These are phyloP conservation scores for Pantherophis guttatus DNA, from an alignment of 2,113 vertebrate species.

Conservation along the genomic window DNA sequence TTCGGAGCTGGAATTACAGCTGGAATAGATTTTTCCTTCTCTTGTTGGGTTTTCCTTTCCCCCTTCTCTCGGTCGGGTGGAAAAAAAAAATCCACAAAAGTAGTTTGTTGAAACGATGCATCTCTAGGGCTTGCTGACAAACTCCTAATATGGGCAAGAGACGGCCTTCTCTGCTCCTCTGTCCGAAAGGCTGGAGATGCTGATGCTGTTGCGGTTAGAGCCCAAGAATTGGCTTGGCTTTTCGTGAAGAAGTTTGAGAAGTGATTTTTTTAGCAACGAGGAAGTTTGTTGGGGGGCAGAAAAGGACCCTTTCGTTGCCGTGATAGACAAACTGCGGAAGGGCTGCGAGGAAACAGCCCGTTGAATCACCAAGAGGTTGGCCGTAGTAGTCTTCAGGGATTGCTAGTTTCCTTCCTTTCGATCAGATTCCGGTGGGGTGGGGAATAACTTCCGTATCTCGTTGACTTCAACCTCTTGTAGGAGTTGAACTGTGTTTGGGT, in stretches of 20 bases:
- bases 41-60: background rate
- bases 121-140: background rate
- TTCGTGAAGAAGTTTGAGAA: background rate
- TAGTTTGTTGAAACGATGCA: background rate
- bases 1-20: background rate
- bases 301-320: background rate
- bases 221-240: background rate
- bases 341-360: background rate
- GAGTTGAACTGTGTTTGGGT: background rate
- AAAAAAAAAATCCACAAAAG: background rate
- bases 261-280: background rate
- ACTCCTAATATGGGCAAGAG: background rate
- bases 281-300: background rate
- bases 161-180: background rate
- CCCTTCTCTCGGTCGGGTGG: background rate
- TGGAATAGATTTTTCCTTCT: background rate
- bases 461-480: background rate
- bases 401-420: background rate
- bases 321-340: background rate
- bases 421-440: background rate
- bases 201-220: background rate
- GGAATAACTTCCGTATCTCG: background rate
- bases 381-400: rapidly evolving
- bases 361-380: background rate
- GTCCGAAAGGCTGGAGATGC: background rate